Percentiles rank a stretch among this genome's conserved stretches.
These are phyloP conservation scores for Zaprionus obscuricornis DNA, from an alignment of 2,888 invertebrate genomes.

Conservation along the genomic window DNA sequence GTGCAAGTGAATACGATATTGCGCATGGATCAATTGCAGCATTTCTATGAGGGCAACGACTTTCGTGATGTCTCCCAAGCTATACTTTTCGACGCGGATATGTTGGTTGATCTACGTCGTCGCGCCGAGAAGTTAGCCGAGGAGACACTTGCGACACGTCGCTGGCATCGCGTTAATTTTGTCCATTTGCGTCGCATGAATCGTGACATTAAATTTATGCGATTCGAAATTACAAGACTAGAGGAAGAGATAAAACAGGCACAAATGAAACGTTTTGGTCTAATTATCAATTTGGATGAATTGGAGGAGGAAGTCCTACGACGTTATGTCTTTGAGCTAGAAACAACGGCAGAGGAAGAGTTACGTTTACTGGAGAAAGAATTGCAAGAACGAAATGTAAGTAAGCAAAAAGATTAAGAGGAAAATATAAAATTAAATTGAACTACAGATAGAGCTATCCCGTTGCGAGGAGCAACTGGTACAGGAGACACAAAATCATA, in stretches of 20 bases:
- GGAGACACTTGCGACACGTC: constrained; percentile 87
- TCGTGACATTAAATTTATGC: constrained; percentile 88
- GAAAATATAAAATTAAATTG: background rate
- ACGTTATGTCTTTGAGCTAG: constrained; percentile 85
- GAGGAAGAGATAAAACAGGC: constrained; percentile 84
- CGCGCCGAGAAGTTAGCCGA: constrained; percentile 87
- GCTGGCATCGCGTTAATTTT: constrained; percentile 87
- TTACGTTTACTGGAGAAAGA: constrained; percentile 83
- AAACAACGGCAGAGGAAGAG: constrained; percentile 84
- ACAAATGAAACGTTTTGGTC: constrained; percentile 86
- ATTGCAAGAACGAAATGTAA: constrained; percentile 82
- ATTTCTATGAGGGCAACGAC: constrained; percentile 84
- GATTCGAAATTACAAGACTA: constrained; percentile 85
- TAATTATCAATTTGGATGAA: constrained; percentile 84
- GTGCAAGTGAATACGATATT: constrained; percentile 88
- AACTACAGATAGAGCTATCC: constrained; percentile 45
- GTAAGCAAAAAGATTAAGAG: background rate
- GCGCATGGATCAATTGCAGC: constrained; percentile 88
- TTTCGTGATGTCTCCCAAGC: constrained; percentile 83
- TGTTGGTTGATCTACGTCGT: constrained; percentile 85
- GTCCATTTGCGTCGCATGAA: constrained; percentile 89
- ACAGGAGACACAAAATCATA: constrained; percentile 84
- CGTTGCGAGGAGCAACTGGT: constrained; percentile 82
- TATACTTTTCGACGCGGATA: constrained; percentile 87
- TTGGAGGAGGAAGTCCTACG: constrained; percentile 85